Percentiles rank a stretch among this genome's conserved stretches.
Conservation (phyloP, 2,888 invertebrate species). For the Agrotis puta region DNA sequence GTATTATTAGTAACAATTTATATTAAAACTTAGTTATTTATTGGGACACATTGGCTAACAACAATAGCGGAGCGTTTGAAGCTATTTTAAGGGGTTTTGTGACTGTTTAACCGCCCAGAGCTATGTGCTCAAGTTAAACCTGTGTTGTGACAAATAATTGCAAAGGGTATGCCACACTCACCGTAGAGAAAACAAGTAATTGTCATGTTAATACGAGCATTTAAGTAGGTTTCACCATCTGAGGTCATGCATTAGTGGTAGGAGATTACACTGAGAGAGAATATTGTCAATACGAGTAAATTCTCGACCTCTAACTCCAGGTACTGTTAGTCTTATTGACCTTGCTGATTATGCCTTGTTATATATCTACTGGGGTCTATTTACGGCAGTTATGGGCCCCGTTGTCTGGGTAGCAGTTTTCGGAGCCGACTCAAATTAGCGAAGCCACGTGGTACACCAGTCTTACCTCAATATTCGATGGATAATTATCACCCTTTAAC, state of each 20-base stretch:
- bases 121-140: background rate
- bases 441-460: background rate
- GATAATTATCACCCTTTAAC: background rate
- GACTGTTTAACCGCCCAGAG: no score
- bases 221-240: no score
- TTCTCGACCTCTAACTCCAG: no score
- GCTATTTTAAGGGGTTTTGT: background rate
- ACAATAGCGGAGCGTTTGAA: background rate
- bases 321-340: no score
- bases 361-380: background rate
- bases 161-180: background rate
- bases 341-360: no score
- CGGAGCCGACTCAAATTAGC: background rate
- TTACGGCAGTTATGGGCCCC: background rate
- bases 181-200: no score
- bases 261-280: no score
- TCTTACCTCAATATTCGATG: background rate
- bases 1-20: slow-evolving; percentile 7
- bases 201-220: no score
- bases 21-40: slow-evolving; percentile 10
- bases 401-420: background rate
- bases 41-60: background rate
- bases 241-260: no score
- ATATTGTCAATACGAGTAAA: no score
- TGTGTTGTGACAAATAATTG: background rate